Evolutionary conservation across 2,888 invertebrate genomes (phyloP).

Genomic region (Agonopterix arenella): DNA sequence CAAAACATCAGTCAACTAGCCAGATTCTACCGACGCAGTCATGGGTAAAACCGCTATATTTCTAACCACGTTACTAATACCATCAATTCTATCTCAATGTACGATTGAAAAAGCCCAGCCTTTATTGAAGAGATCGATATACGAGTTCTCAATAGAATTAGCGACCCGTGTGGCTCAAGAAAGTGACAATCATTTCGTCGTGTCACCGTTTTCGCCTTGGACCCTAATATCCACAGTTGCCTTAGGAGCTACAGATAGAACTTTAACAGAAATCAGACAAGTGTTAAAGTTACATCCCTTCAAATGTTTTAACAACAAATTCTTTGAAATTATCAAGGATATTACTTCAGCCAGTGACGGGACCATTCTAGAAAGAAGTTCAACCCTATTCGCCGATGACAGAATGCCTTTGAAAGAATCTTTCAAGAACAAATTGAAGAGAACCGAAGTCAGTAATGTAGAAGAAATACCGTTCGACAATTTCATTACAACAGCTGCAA

Average conservation of each 20-base stretch:
- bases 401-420: slow-evolving; percentile 24
- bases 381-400: slow-evolving; percentile 42
- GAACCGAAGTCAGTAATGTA: slow-evolving; percentile 33
- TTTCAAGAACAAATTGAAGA: slow-evolving; percentile 26
- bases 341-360: slow-evolving; percentile 21
- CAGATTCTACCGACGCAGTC: neutral
- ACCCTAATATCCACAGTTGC: slow-evolving; percentile 42
- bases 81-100: slow-evolving; percentile 22
- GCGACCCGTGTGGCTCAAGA: slow-evolving; percentile 36
- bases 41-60: slow-evolving; percentile 1
- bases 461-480: slow-evolving; percentile 35
- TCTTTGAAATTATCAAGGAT: slow-evolving; percentile 34
- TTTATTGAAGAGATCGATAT: slow-evolving; percentile 21
- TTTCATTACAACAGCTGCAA: slow-evolving; percentile 24
- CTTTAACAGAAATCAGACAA: slow-evolving; percentile 36
- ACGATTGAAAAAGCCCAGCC: slow-evolving; percentile 16
- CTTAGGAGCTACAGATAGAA: slow-evolving; percentile 42
- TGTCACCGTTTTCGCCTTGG: slow-evolving; percentile 55
- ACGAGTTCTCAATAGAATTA: slow-evolving; percentile 35
- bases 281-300: slow-evolving; percentile 39
- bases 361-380: slow-evolving; percentile 39
- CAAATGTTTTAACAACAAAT: slow-evolving; percentile 49
- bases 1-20: neutral
- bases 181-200: slow-evolving; percentile 53
- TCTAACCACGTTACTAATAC: slow-evolving; percentile 11